A percentile compares a stretch with the other conserved stretches of the same genome.
Evolutionary conservation across 1,140 invertebrate genomes (phyloP).

Genomic region (Trigoniulus corallinus): DNA sequence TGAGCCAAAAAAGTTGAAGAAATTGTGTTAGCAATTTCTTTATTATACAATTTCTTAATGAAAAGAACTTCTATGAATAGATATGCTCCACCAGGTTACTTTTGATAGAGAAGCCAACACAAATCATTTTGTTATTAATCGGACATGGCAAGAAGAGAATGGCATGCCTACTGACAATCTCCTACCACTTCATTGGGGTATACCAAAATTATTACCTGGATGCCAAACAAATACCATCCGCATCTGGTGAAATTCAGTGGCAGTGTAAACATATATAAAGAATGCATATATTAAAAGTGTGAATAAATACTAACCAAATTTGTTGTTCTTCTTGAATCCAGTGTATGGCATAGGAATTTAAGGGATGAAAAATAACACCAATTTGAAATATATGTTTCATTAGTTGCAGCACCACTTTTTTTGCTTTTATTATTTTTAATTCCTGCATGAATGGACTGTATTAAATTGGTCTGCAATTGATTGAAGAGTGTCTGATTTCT

Average conservation of each 20-base stretch:
- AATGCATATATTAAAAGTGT: too few relatives aligned
- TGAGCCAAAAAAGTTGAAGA: conserved; percentile 2
- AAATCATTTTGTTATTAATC: neutral
- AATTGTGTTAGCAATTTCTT: conserved; percentile 6
- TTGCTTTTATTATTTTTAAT: too few relatives aligned
- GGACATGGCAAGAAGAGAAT: neutral
- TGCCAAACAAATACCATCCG: neutral
- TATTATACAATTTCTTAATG: conserved; percentile 12
- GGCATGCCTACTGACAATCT: neutral
- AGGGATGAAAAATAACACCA: too few relatives aligned
- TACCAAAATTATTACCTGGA: neutral
- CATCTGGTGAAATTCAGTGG: neutral
- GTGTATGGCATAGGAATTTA: too few relatives aligned
- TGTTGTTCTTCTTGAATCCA: too few relatives aligned
- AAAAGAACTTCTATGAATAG: neutral
- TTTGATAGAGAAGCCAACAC: neutral
- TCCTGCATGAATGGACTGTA: too few relatives aligned
- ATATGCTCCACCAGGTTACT: neutral
- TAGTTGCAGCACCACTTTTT: too few relatives aligned
- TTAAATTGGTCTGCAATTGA: too few relatives aligned
- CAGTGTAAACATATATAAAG: too few relatives aligned
- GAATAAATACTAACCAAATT: too few relatives aligned
- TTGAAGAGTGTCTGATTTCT: too few relatives aligned
- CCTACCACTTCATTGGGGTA: neutral
- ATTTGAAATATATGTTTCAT: too few relatives aligned